Percentiles rank a stretch among this genome's conserved stretches.
Evolutionary conservation across 2,797 vertebrate species (phyloP).

Genomic region (Fringilla coelebs): DNA sequence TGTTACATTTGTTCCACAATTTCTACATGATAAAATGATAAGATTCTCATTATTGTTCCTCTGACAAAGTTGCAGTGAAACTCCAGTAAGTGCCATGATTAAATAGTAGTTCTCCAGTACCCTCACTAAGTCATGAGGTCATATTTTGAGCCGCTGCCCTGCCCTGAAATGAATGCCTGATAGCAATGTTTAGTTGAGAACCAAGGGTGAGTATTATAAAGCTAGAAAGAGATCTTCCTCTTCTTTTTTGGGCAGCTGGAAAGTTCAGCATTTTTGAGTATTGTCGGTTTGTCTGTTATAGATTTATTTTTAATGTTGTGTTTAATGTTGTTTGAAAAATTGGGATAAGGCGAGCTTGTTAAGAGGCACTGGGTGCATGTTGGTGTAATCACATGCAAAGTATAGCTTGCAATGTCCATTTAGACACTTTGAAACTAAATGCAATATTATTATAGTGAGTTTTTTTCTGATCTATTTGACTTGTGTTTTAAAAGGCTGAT

Average conservation of each 20-base stretch:
- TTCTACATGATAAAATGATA: not conserved
- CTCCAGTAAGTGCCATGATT: not conserved
- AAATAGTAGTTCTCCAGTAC: not conserved
- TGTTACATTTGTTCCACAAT: not conserved
- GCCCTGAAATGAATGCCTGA: not conserved
- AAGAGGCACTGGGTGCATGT: not conserved
- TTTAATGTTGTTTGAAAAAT: constrained; percentile 45
- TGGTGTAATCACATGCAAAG: not conserved
- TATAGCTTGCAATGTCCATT: constrained; percentile 13
- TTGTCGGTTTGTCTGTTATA: not conserved
- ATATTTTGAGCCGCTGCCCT: not conserved
- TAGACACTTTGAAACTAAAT: constrained; percentile 18
- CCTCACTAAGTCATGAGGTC: not conserved
- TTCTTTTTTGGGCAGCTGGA: not conserved
- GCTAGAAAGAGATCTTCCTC: not conserved
- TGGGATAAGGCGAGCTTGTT: not conserved
- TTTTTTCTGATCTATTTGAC: constrained; percentile 12
- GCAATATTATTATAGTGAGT: not conserved
- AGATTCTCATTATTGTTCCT: not conserved
- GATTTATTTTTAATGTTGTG: constrained; percentile 34
- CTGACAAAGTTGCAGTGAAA: not conserved
- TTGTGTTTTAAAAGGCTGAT: constrained; percentile 28
- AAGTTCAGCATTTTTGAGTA: not conserved
- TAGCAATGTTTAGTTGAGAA: not conserved
- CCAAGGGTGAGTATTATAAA: not conserved